Evolutionary conservation across 2,888 invertebrate genomes (phyloP).

Genomic region (Heterodera filipjevi): DNA sequence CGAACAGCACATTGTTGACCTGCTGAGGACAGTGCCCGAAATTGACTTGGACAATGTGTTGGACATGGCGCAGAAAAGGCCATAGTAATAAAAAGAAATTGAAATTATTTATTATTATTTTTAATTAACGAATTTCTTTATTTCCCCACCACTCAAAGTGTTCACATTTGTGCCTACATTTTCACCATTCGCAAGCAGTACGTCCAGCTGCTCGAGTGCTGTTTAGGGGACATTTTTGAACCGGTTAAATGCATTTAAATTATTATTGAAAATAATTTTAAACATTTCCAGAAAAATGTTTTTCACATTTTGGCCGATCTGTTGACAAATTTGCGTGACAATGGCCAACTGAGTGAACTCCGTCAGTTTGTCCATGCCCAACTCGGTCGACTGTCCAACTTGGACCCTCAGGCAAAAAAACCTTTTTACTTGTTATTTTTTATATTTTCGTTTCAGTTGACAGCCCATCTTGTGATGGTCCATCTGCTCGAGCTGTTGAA

Average conservation of each 20-base stretch:
- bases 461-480: constrained; percentile 46
- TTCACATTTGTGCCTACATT: constrained; percentile 45
- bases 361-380: constrained; percentile 24
- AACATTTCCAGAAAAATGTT: constrained; percentile 32
- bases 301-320: constrained; percentile 37
- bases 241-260: constrained; percentile 15
- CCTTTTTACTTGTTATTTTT: too few species aligned
- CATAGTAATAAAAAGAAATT: constrained; percentile 27
- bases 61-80: constrained; percentile 33
- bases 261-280: neutral
- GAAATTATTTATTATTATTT: neutral
- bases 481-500: constrained; percentile 42
- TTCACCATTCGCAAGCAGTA: constrained; percentile 40
- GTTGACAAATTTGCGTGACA: constrained; percentile 31
- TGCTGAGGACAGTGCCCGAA: constrained; percentile 38
- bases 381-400: constrained; percentile 16
- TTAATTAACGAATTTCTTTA: neutral
- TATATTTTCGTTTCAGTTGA: constrained; percentile 28
- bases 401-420: constrained; percentile 12
- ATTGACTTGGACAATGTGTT: constrained; percentile 41
- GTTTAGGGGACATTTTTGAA: constrained; percentile 35
- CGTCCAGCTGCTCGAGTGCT: constrained; percentile 37
- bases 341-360: constrained; percentile 27
- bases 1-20: constrained; percentile 34
- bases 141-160: neutral